Evolutionary conservation across 2,888 invertebrate genomes (phyloP).

Genomic region (Branchellion lobata): DNA sequence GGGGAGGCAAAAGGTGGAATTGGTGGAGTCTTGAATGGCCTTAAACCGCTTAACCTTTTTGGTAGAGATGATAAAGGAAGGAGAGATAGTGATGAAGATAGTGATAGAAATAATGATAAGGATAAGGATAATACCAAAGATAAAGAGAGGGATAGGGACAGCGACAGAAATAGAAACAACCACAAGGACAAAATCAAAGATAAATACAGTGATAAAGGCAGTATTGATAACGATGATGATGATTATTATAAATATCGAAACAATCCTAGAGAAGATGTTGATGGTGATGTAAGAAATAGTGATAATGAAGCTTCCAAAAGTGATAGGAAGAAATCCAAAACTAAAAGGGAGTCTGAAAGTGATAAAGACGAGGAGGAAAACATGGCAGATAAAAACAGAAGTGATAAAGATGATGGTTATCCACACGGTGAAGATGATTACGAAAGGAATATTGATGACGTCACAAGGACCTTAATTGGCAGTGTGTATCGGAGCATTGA

Average conservation of each 20-base stretch:
- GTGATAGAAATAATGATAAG: no score
- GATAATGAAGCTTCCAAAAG: neutral
- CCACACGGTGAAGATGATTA: neutral
- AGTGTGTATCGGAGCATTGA: neutral
- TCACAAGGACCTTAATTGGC: neutral
- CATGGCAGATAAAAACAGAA: neutral
- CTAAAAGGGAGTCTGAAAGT: neutral
- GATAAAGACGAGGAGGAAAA: neutral
- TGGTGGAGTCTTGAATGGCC: no score
- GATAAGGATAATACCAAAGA: no score
- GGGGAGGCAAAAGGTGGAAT: no score
- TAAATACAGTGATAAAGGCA: neutral
- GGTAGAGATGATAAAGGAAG: no score
- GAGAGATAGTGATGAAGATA: no score
- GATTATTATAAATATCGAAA: neutral
- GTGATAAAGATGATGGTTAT: neutral
- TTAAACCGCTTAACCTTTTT: no score
- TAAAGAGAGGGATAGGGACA: neutral
- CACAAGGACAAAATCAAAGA: neutral
- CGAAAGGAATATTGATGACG: neutral
- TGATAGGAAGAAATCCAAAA: neutral
- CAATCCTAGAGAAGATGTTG: neutral
- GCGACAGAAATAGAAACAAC: neutral
- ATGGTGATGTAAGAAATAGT: neutral
- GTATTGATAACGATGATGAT: neutral